Base-by-base conservation (phyloP, 2,888 invertebrate genomes). In the Orchesellides sinensis region DNA sequence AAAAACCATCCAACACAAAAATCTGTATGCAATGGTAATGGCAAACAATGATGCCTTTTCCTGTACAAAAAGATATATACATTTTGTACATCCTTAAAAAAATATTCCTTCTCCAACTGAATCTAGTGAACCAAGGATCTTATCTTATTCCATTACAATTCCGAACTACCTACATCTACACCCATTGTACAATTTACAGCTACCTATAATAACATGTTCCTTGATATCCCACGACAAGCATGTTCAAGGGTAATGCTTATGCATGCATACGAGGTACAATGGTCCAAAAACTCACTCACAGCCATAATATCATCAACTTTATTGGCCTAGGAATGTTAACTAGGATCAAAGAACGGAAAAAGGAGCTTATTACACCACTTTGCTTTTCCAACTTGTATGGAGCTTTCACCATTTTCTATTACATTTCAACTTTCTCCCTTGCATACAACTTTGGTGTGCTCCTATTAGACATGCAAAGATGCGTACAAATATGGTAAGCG, bases 241-340 rank as follows among this genome's bases (percentile, higher is more conserved):
- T 49, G 49, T 54, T 23, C 54, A 54, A 54, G 54, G 54, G 54
- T 54, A 59, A 29, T 59, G 29, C 23, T 14, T 19, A 45, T 40
- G n/a, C 1, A 40, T 40, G 10, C 40, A 2, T 40, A 14, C 40
- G n/a, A n/a, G n/a, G n/a, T n/a, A n/a, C n/a, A n/a, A n/a, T n/a
- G n/a, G n/a, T n/a, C n/a, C n/a, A n/a, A n/a, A n/a, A n/a, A n/a
- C n/a, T n/a, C n/a, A 68, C 68, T 65, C 75, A 75, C 65, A 77
- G 54, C 77, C 59, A 45, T 59, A 77, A 59, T 54, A 77, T 68
- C 68, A 77, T 77, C 77, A 77, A 77, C 66, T 68, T 66, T 77
- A 68, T 68, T 77, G 75, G 75, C 56, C 29, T 17, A 65, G 23
- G 75, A 66, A 75, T 75, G 75, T 56, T 66, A 75, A 66, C 75